These are phyloP conservation scores for Sander lucioperca DNA, from an alignment of 2,113 vertebrate genomes.

Conservation along the genomic window DNA sequence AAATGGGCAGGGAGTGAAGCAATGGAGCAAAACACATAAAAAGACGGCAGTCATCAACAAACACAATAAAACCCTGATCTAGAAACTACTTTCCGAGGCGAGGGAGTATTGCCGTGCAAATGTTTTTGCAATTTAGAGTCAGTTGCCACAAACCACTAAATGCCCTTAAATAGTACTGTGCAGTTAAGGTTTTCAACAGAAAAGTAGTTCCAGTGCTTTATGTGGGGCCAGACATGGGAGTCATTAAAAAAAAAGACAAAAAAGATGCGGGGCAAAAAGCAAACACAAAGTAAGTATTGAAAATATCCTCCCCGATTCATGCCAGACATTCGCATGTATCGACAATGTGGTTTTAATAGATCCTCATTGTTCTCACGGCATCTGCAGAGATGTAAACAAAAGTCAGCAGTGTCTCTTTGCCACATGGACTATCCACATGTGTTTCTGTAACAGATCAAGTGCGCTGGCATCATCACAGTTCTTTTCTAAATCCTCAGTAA, in stretches of 20 bases:
- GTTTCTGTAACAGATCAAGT: slow-evolving; percentile 68
- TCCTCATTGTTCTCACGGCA: slow-evolving; percentile 66
- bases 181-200: slow-evolving; percentile 79
- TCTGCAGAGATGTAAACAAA: slow-evolving; percentile 75
- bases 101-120: slow-evolving; percentile 80
- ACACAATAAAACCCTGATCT: slow-evolving; percentile 84
- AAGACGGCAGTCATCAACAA: slow-evolving; percentile 83
- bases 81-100: slow-evolving; percentile 77
- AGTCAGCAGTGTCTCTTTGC: slow-evolving; percentile 63
- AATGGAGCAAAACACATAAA: slow-evolving; percentile 84
- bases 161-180: slow-evolving; percentile 82
- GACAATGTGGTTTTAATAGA: slow-evolving; percentile 77
- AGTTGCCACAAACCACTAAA: slow-evolving; percentile 82
- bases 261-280: slow-evolving; percentile 49
- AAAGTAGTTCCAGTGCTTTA: slow-evolving; percentile 75
- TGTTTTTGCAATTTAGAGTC: slow-evolving; percentile 83
- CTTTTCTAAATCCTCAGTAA: slow-evolving; percentile 60
- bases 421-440: slow-evolving; percentile 67
- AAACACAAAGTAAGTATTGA: slow-evolving; percentile 70
- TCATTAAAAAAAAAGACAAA: slow-evolving; percentile 54
- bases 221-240: slow-evolving; percentile 67
- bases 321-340: slow-evolving; percentile 68
- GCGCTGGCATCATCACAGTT: slow-evolving; percentile 34
- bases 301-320: slow-evolving; percentile 69
- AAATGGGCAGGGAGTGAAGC: slow-evolving; percentile 78